Base-by-base conservation (phyloP, 53 echinoderm and acorn worm species). In the Mesocentrotus franciscanus region DNA sequence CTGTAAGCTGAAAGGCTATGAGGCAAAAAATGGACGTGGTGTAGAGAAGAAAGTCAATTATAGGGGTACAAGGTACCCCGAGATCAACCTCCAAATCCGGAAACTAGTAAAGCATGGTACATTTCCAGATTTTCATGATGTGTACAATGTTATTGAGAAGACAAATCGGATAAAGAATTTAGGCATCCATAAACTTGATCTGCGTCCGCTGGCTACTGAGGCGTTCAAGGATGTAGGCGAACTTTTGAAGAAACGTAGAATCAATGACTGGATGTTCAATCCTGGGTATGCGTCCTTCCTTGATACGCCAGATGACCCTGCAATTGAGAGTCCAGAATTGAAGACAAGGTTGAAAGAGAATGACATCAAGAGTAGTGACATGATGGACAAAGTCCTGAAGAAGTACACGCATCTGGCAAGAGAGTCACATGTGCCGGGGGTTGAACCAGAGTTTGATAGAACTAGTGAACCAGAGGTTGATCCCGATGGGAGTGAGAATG, bases 81-180 rank as follows among this genome's bases (percentile, higher is more conserved):
- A 99, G 94, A 99, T 99, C 78, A 99, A 99, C 85, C 64, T 84
- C 18, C 95, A 95, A 93, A 85, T 99, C 15, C 96, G 97, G 55
- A 96, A 96, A 56, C 92, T 98, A 3, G 92, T 97, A 35, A 96
- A 96, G 64, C 74, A 75, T 60, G 96, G 96, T 56, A 97, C 95
- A 60, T 99, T 99, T 92, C 99, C 98, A 16, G 97, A 98, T 92
- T 99, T 97, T 84, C 96, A 91, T 3, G 99, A 99, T 89, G 95
- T 99, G 6, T 87, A 93, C 56, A 64, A 33, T 13, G 90, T 97
- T 36, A 81, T 98, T 39, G 39, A 84, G 56, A 96, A 95, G 95
- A 96, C 96, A n/a, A 98, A 97, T 90, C 17, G 20, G 12, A 96
- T 92, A 90, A 95, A 98, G 58, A 64, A 95, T 12, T 71, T 99